Evolutionary conservation across 2,113 vertebrate species (phyloP).

Genomic region (Micromys minutus): DNA sequence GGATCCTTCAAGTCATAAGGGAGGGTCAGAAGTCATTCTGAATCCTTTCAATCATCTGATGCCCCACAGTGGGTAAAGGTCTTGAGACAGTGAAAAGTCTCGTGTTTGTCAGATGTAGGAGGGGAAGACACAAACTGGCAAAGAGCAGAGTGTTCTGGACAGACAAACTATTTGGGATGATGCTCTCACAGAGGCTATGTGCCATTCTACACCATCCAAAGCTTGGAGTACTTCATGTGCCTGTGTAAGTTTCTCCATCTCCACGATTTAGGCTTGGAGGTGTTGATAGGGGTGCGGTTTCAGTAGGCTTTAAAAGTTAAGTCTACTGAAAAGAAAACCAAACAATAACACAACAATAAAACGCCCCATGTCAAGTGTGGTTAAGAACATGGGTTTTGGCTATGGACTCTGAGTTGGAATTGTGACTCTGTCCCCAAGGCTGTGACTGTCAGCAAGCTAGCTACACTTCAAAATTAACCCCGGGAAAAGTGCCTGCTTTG

Average conservation of each 20-base stretch:
- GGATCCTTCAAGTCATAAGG: background rate
- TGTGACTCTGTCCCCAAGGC: background rate
- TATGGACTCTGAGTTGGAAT: background rate
- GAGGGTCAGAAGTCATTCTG: background rate
- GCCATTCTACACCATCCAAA: background rate
- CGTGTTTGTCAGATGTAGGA: background rate
- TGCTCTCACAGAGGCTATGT: background rate
- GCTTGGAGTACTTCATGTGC: background rate
- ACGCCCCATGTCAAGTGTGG: background rate
- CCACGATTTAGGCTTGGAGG: background rate
- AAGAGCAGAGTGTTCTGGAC: background rate
- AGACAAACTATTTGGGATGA: background rate
- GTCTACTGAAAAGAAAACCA: background rate
- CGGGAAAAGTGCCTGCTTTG: background rate
- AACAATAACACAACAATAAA: background rate
- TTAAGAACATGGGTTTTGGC: background rate
- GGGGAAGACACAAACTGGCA: background rate
- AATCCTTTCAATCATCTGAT: background rate
- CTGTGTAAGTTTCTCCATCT: rapidly evolving
- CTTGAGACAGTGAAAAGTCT: background rate
- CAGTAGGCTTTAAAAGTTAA: background rate
- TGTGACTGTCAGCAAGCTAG: background rate
- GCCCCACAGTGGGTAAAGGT: background rate
- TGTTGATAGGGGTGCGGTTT: background rate
- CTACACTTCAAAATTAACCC: background rate